Conservation (phyloP, 2,113 vertebrate species). For the Fukomys damarensis region DNA sequence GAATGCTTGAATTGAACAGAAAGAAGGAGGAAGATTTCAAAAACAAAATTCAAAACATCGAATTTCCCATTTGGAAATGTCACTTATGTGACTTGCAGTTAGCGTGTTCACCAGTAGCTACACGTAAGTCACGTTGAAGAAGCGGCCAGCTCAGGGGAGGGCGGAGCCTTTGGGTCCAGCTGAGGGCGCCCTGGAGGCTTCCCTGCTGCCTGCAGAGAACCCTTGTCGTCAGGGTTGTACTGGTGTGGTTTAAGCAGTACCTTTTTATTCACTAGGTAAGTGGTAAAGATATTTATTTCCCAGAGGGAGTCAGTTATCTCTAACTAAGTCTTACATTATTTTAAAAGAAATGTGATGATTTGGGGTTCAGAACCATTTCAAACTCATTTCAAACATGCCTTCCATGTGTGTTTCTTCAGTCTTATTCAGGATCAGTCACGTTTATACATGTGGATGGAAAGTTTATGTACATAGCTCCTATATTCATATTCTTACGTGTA, state of each 20-base stretch:
- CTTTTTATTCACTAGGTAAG: not conserved
- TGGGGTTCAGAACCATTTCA: not conserved
- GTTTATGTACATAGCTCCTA: not conserved
- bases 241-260: not conserved
- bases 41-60: not conserved
- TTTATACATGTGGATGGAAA: not conserved
- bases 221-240: not conserved
- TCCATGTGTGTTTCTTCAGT: not conserved
- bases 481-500: too few species aligned
- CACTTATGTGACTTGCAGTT: not conserved
- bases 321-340: not conserved
- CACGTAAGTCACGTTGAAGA: not conserved
- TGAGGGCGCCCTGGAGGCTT: too few species aligned
- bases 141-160: too few species aligned
- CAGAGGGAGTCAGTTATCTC: not conserved
- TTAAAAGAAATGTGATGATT: not conserved
- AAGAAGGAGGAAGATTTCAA: not conserved
- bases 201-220: not conserved
- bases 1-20: not conserved
- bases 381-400: not conserved
- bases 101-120: not conserved
- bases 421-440: not conserved
- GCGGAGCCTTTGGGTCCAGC: too few species aligned
- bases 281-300: not conserved
- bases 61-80: not conserved